Conservation (phyloP, 2,888 invertebrate species). For the Dendrolimus houi region DNA sequence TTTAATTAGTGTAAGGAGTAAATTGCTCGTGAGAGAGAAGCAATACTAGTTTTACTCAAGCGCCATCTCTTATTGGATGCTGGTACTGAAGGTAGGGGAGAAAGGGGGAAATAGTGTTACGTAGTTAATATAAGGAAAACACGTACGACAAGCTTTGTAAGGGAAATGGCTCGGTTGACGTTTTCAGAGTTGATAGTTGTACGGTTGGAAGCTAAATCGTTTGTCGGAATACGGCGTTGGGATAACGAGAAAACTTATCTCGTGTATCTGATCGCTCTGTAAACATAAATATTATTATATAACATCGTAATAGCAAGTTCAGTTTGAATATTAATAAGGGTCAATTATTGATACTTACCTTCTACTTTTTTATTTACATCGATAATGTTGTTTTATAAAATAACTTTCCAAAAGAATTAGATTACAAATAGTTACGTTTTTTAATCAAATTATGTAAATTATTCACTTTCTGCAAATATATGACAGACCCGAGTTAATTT, state of each 20-base stretch:
- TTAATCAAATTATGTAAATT: no score
- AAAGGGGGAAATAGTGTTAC: constrained; percentile 60
- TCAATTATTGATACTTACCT: no score
- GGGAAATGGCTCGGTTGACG: constrained; percentile 67
- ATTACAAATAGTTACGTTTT: no score
- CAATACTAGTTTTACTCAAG: constrained; percentile 48
- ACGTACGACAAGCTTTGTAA: constrained; percentile 62
- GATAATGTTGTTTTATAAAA: no score
- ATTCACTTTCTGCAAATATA: no score
- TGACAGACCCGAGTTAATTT: no score
- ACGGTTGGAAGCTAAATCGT: constrained; percentile 37
- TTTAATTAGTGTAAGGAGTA: constrained; percentile 78
- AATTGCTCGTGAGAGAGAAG: constrained; percentile 71
- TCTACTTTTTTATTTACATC: no score
- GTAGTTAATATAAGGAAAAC: constrained; percentile 72
- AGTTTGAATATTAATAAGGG: no score
- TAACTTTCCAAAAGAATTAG: no score
- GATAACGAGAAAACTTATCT: constrained; percentile 16
- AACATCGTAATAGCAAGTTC: no score
- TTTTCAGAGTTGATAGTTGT: constrained; percentile 57
- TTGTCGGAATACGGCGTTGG: constrained; percentile 26
- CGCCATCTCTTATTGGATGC: constrained; percentile 73
- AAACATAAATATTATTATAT: neutral
- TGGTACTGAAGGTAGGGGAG: constrained; percentile 49
- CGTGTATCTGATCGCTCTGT: neutral